Conservation (phyloP, 2,888 invertebrate genomes). For the Therioaphis trifolii region DNA sequence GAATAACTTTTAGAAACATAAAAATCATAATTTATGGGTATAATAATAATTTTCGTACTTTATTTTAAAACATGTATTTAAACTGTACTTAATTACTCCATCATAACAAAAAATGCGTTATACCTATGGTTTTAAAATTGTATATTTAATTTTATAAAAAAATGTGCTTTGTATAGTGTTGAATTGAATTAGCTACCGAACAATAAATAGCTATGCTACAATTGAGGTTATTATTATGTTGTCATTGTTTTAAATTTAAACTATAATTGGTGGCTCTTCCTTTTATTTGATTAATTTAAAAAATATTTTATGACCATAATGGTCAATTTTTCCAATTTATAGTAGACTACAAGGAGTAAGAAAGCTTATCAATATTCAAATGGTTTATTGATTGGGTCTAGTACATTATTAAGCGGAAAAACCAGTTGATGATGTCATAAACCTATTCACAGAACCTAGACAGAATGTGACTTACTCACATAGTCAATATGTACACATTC, state of each 20-base stretch:
- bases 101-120: background rate
- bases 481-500: background rate
- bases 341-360: background rate
- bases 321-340: too few relatives aligned
- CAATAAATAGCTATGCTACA: too few relatives aligned
- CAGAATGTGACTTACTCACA: conserved; percentile 21
- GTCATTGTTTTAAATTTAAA: too few relatives aligned
- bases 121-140: too few relatives aligned
- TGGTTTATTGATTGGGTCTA: conserved; percentile 16
- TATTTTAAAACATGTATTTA: background rate
- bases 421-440: conserved; percentile 35
- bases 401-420: background rate
- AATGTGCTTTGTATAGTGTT: too few relatives aligned
- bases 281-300: too few relatives aligned
- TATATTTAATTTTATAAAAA: too few relatives aligned
- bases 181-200: too few relatives aligned
- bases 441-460: background rate
- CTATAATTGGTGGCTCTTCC: too few relatives aligned
- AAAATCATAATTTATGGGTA: too few relatives aligned
- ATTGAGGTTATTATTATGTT: too few relatives aligned
- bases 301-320: too few relatives aligned
- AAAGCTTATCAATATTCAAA: background rate
- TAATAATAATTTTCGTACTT: background rate
- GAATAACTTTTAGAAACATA: background rate
- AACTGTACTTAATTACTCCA: background rate